Evolutionary conservation across 2,888 invertebrate species (phyloP).

Genomic region (Tiphia femorata): DNA sequence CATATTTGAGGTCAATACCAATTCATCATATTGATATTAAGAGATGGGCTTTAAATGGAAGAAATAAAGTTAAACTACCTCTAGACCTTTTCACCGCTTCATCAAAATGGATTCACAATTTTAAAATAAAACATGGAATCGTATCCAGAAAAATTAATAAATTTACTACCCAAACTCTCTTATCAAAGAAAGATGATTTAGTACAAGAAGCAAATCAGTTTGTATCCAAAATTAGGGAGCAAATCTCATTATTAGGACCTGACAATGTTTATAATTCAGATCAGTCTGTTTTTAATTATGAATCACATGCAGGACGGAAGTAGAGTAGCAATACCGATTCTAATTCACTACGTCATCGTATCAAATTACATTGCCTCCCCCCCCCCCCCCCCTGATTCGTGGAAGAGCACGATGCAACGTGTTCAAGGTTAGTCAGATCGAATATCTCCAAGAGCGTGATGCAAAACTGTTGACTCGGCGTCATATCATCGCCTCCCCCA

Average conservation of each 20-base stretch:
- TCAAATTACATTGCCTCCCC: no score
- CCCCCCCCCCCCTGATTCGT: no score
- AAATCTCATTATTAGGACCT: conserved; percentile 2
- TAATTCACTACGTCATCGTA: no score
- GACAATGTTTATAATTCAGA: conserved; percentile 4
- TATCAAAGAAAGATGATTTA: neutral
- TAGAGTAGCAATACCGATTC: no score
- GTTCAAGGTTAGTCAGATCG: no score
- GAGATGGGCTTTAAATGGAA: no score
- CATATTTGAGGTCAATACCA: neutral
- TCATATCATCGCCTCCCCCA: no score
- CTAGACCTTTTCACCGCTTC: conserved; percentile 6
- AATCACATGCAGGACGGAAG: conserved; percentile 7
- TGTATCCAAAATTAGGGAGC: conserved; percentile 1
- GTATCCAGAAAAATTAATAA: conserved; percentile 6
- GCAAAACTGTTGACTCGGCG: no score
- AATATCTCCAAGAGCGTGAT: no score
- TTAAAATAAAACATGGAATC: neutral
- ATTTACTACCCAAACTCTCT: neutral
- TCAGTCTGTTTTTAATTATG: conserved; percentile 6
- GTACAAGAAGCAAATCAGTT: conserved; percentile 1
- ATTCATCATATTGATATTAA: conserved; percentile 8
- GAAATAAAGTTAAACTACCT: no score
- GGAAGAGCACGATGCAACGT: no score
- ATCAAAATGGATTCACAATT: conserved; percentile 4